Percentiles rank a stretch among this genome's conserved stretches.
Evolutionary conservation across 92 coral and sea anemone species (phyloP).

Genomic region (Siderastrea siderea): DNA sequence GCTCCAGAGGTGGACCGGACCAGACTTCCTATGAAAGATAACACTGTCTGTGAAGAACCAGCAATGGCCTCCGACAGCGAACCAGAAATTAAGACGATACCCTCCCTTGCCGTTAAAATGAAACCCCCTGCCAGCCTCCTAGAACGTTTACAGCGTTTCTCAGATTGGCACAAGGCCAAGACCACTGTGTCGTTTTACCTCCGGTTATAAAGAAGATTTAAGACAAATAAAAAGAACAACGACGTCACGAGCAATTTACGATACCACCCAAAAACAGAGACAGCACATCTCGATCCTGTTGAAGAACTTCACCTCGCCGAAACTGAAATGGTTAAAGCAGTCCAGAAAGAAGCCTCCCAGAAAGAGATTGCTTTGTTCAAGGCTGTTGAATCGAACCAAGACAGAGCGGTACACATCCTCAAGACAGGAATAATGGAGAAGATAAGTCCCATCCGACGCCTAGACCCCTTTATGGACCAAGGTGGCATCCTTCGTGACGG

Average conservation of each 20-base stretch:
- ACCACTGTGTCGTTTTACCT: not conserved
- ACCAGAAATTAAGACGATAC: not conserved
- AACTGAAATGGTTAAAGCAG: not conserved
- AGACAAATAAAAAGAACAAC: not conserved
- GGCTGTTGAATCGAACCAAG: not conserved
- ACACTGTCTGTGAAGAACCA: not conserved
- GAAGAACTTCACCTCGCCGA: not conserved
- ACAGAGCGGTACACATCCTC: not conserved
- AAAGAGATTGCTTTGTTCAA: not conserved
- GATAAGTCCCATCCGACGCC: not conserved
- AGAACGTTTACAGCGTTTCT: not conserved
- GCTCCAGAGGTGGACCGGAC: constrained; percentile 35
- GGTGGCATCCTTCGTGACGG: not conserved
- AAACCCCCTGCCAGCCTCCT: not conserved
- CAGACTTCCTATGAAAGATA: constrained; percentile 2
- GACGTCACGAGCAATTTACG: not conserved
- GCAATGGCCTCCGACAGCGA: not conserved
- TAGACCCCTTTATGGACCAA: not conserved
- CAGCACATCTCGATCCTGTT: not conserved
- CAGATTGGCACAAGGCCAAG: constrained; percentile 2
- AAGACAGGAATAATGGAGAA: not conserved
- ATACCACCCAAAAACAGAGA: not conserved
- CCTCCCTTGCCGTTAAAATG: not conserved
- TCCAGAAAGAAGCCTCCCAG: too few relatives aligned
- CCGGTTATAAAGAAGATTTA: not conserved